Base-by-base conservation (phyloP, 2,113 vertebrate genomes). In the Pachypanchax playfairii region DNA sequence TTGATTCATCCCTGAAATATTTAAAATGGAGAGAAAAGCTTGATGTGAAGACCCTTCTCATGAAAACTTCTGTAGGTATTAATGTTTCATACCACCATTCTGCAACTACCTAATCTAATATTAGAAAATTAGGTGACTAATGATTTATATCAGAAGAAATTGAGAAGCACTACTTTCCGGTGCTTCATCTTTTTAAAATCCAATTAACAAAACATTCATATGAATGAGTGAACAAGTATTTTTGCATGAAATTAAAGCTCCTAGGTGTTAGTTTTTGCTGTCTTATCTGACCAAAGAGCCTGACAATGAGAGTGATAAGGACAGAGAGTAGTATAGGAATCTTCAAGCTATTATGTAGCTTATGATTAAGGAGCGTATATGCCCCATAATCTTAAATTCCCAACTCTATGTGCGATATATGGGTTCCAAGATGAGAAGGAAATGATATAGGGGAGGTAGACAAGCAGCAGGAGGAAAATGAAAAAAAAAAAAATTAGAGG, bases 41-140 rank as follows among this genome's bases (percentile, higher is more conserved):
- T 7, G 18, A 57, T 67, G 25, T 26, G 25, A 60, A 36, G 0
- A 6, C 39, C n/a, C 55, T 53, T 60, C 3, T 35, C 13, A 10
- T 21, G 28, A 79, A 41, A 31, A 1, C 41, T 65, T 77, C 73
- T 46, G 29, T 67, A 75, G 69, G 44, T 50, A 65, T 73, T 61
- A 1, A 73, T 83, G 72, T 84, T 74, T 80, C 55, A 62, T 59
- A 17, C 15, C 46, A 36, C 60, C 51, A 63, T 75, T 75, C 60
- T 50, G 38, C 67, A 60, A 64, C 51, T 46, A 55, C 50, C 64
- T 81, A 83, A 89, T 86, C 67, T 66, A 83, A 78, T 85, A 85
- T 74, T 59, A 80, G 56, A 48, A 72, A 85, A 85, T 87, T 73
- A 75, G 70, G 79, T 67, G 62, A 71, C 60, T 73, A 83, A 86